A percentile compares a stretch with the other conserved stretches of the same genome.
These are phyloP conservation scores for Eulemur coronatus DNA, from an alignment of 2,797 vertebrate genomes.

Conservation along the genomic window DNA sequence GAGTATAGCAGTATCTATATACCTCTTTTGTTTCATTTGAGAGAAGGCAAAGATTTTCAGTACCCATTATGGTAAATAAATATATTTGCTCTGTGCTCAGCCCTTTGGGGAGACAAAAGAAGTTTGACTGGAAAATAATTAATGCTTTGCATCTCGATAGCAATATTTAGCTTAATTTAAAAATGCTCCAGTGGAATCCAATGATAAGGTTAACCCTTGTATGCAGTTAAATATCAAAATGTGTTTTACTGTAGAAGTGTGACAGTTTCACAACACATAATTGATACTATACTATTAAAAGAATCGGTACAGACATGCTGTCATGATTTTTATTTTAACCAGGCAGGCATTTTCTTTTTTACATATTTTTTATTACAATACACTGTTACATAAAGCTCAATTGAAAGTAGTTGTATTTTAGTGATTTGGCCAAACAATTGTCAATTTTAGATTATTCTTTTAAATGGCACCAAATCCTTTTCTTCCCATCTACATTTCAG, in stretches of 20 bases:
- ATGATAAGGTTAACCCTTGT: not conserved
- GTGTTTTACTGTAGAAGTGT: not conserved
- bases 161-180: conserved; percentile 29
- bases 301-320: not conserved
- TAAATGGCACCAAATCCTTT: not conserved
- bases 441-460: conserved; percentile 28
- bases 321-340: conserved; percentile 30
- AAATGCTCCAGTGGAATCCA: not conserved
- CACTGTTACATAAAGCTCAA: not conserved
- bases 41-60: not conserved
- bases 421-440: conserved; percentile 3
- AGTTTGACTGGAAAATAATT: conserved; percentile 1
- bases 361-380: not conserved
- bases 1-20: not conserved
- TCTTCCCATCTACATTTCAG: not conserved
- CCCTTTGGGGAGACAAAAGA: not conserved
- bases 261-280: not conserved
- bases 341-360: conserved; percentile 19
- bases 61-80: not conserved
- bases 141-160: not conserved
- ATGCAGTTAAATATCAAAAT: not conserved
- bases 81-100: not conserved
- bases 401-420: not conserved
- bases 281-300: conserved; percentile 25
- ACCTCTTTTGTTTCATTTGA: not conserved